These are phyloP conservation scores for Pseudomyrmex cubaensis DNA, from an alignment of 1,140 invertebrate species.

Conservation along the genomic window DNA sequence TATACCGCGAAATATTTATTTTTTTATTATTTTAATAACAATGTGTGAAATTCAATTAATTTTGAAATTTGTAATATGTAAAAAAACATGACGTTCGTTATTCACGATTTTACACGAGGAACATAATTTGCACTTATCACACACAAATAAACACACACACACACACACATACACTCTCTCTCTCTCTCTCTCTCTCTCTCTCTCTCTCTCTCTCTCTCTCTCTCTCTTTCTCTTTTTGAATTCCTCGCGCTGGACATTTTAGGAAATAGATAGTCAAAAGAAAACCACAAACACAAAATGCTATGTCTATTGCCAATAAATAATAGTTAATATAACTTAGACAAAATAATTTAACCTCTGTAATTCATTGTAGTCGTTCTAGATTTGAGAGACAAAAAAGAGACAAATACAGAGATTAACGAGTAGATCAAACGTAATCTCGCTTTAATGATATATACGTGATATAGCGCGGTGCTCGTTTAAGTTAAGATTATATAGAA, in stretches of 20 bases:
- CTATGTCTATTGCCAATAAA: constrained; percentile 28
- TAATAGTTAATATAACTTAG: constrained; percentile 21
- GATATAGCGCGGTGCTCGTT: constrained; percentile 17
- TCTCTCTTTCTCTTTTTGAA: too few relatives aligned
- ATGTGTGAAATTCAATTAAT: too few relatives aligned
- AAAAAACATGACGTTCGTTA: too few relatives aligned
- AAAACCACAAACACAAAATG: neutral
- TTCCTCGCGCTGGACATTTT: neutral
- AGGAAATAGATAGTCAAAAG: neutral
- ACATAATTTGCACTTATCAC: too few relatives aligned
- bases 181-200: too few relatives aligned
- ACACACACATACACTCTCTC: too few relatives aligned
- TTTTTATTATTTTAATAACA: too few relatives aligned
- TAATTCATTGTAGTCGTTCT: constrained; percentile 5
- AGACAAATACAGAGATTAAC: constrained; percentile 34
- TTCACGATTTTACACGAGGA: too few relatives aligned
- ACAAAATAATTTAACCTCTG: constrained; percentile 10
- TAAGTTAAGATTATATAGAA: neutral
- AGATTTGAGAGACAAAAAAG: neutral
- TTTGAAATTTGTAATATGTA: too few relatives aligned
- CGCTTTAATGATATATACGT: neutral
- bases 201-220: too few relatives aligned
- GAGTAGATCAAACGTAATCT: constrained; percentile 47
- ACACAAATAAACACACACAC: too few relatives aligned
- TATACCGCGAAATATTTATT: too few relatives aligned